Base-by-base conservation (phyloP, 1,140 invertebrate genomes). In the Drosophila watanabei region DNA sequence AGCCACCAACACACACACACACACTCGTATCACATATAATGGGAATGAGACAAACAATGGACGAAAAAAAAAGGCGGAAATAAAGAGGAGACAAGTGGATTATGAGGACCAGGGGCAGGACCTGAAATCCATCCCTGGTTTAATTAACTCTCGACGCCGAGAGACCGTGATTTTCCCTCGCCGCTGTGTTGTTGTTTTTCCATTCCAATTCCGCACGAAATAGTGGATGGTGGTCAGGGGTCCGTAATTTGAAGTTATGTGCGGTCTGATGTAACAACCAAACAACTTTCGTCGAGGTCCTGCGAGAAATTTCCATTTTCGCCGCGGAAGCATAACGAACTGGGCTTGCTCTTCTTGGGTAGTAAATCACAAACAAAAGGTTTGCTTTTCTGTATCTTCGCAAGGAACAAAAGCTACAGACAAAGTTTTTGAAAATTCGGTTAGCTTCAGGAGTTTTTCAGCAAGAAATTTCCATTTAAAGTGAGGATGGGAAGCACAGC, bases 241-340 rank as follows among this genome's bases (percentile, higher is more conserved):
- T 48, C 52, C 37, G 71, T 86, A 86, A 86, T 87, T 87, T 87
- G 75, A 86, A 86, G 83, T 86, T 86, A 86, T 86, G 82, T 86
- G 82, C 75, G 65, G 54, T 59, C 83, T 86, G 79, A 86, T 87
- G 83, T 86, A 86, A 87, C 63, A 75, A 63, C 69, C 79, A 49
- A 56, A 62, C 62, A 61, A 56, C 46, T 48, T 59, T 64, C 57
- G 70, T 13, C 37, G 68, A 73, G 71, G 68, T 69, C 37, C 65
- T 63, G 32, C 39, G 43, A 62, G 35, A 60, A 33, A 73, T 63
- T 82, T 82, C 71, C 65, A 85, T 77, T 62, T 56, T 56, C 56
- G 51, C 64, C 59, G 66, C 54, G 57, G n/a, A 33, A 20, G 62
- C 59, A 61, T 48, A 32, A 71, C 51, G 70, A 72, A 71, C 43